Evolutionary conservation across 1,140 invertebrate genomes (phyloP).

Genomic region (Myzus persicae): DNA sequence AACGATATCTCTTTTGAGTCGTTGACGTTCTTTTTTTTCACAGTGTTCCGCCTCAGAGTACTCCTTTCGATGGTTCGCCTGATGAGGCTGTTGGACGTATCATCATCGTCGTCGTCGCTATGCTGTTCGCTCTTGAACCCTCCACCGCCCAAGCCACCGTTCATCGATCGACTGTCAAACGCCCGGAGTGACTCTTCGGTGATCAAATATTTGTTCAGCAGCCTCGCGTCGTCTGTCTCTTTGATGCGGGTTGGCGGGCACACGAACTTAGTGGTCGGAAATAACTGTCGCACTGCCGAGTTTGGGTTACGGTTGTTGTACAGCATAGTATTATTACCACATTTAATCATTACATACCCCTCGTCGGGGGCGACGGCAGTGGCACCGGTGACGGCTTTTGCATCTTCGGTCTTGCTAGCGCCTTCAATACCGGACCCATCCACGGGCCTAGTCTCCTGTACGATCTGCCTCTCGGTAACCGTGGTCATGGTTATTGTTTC

Average conservation of each 20-base stretch:
- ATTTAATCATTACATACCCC: slow-evolving; percentile 65
- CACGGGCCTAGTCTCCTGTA: slow-evolving; percentile 65
- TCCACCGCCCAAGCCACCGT: slow-evolving; percentile 63
- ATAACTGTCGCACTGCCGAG: slow-evolving; percentile 77
- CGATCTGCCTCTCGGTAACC: slow-evolving; percentile 72
- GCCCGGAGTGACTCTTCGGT: slow-evolving; percentile 72
- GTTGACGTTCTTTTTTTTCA: slow-evolving; percentile 66
- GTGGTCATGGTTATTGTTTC: slow-evolving; percentile 76
- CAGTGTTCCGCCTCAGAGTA: slow-evolving; percentile 71
- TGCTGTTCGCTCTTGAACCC: slow-evolving; percentile 63
- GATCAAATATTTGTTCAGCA: slow-evolving; percentile 67
- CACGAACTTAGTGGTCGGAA: slow-evolving; percentile 71
- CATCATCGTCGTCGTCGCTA: slow-evolving; percentile 62
- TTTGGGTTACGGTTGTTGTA: slow-evolving; percentile 70
- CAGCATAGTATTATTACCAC: slow-evolving; percentile 67
- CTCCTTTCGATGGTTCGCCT: slow-evolving; percentile 76
- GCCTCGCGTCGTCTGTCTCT: slow-evolving; percentile 55
- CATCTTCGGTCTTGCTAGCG: neutral
- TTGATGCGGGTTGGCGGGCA: slow-evolving; percentile 67
- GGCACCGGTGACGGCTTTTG: slow-evolving; percentile 64
- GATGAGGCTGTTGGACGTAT: slow-evolving; percentile 61
- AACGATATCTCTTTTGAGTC: slow-evolving; percentile 70
- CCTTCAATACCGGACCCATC: neutral
- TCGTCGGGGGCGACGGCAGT: slow-evolving; percentile 64
- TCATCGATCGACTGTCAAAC: slow-evolving; percentile 68